These are phyloP conservation scores for Erebia epiphron DNA, from an alignment of 2,888 invertebrate genomes.

Conservation along the genomic window DNA sequence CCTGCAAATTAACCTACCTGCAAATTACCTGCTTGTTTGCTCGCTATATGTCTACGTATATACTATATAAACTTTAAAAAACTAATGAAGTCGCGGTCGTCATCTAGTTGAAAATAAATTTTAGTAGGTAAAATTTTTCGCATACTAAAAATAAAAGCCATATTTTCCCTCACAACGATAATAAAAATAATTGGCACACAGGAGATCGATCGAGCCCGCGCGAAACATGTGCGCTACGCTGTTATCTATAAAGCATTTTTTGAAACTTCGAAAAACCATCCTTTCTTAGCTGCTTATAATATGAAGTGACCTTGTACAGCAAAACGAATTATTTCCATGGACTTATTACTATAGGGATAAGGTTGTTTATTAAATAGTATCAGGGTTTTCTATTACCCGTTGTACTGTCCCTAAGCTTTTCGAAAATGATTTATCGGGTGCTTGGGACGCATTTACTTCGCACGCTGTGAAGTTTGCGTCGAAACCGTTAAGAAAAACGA, in stretches of 20 bases:
- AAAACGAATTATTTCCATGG: neutral
- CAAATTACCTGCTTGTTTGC: too few species aligned
- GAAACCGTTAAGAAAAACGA: slow-evolving; percentile 47
- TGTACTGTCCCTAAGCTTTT: slow-evolving; percentile 21
- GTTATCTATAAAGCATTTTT: slow-evolving; percentile 18
- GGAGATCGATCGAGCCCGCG: neutral
- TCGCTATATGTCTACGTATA: too few species aligned
- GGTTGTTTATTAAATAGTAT: neutral
- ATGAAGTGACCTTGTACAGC: slow-evolving; percentile 52
- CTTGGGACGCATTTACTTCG: slow-evolving; percentile 24
- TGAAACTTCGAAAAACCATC: slow-evolving; percentile 36
- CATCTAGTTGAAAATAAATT: too few species aligned
- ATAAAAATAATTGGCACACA: neutral
- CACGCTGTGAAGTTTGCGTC: slow-evolving; percentile 42
- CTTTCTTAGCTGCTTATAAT: slow-evolving; percentile 62
- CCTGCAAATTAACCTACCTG: too few species aligned
- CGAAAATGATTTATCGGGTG: slow-evolving; percentile 23
- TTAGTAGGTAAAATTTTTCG: too few species aligned
- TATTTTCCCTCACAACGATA: neutral
- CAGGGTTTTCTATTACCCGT: neutral
- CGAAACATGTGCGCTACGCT: slow-evolving; percentile 20
- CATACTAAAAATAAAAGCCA: neutral
- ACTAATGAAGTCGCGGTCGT: too few species aligned
- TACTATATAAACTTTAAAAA: too few species aligned
- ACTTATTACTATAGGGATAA: slow-evolving; percentile 1